Conservation (phyloP, 2,113 vertebrate genomes). For the Rhizomys pruinosus region DNA sequence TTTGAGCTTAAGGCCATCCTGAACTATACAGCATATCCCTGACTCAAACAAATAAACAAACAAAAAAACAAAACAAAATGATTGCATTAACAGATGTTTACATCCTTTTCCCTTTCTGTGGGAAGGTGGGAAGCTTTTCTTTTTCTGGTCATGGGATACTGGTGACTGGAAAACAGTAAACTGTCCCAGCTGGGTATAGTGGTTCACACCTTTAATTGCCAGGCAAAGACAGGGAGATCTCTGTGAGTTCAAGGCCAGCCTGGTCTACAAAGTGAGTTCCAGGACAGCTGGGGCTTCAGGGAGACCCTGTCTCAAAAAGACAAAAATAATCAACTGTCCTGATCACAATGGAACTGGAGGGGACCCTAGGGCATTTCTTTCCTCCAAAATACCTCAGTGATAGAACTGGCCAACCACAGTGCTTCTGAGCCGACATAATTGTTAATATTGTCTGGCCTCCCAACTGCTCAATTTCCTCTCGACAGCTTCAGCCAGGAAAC, state of each 20-base stretch:
- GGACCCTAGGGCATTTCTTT: neutral
- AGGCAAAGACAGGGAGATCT: no score
- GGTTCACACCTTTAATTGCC: no score
- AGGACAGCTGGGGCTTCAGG: no score
- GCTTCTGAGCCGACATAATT: neutral
- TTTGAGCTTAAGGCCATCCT: neutral
- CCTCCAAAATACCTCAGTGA: neutral
- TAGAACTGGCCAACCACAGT: neutral
- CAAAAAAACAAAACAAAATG: neutral
- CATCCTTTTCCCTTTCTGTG: neutral
- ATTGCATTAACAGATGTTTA: neutral
- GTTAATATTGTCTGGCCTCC: neutral
- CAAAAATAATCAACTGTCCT: neutral
- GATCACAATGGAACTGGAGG: neutral
- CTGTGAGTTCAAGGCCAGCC: no score
- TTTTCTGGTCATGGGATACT: neutral
- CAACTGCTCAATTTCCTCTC: neutral
- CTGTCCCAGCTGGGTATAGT: no score
- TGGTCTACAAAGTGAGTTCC: no score
- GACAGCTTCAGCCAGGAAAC: neutral
- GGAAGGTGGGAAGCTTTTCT: neutral
- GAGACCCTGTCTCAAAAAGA: no score
- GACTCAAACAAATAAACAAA: no score
- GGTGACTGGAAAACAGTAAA: neutral
- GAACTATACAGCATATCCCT: neutral